Base-by-base conservation (phyloP, 2,888 invertebrate species). In the Scaptomyza flava region DNA sequence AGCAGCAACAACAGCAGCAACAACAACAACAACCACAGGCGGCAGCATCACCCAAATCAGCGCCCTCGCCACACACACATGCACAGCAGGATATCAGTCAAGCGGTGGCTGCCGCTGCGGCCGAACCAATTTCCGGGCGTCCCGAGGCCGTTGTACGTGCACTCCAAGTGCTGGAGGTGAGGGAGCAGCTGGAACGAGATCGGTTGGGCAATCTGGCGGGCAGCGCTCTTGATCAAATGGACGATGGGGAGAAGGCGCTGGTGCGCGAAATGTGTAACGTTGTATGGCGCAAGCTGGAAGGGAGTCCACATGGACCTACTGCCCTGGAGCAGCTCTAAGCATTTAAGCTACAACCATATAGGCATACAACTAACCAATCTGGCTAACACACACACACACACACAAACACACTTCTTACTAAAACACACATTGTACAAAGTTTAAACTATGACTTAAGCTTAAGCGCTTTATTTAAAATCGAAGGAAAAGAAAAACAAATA, bases 191-290 rank as follows among this genome's bases (percentile, higher is more conserved):
- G 72, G 96, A 97, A 91, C 93, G 96, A 77, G 95, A 95, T 91
- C 94, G 94, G 33, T 91, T 94, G 83, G 91, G 91, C n/a, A 89
- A 90, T 75, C 68, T 81, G 47, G 45, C 86, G 14, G 91, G 91
- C 34, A 90, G 86, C 68, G 87, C 90, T 11, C 79, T 90, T 36
- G 92, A 94, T 72, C 96, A 94, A 90, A 94, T 95, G 93, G 96
- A 96, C 87, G 96, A 97, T 81, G 96, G 97, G 14, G 98, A 98
- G 91, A 98, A 97, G 91, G 98, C 98, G 5, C 93, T 98, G 59
- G 97, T 98, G 51, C 94, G 98, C 84, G 98, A 98, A 93, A 98
- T 98, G 98, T 98, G 98, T 93, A 98, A 98, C 93, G 97, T 97
- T 52, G 97, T 97, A 43, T 97, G 97, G 97, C 94, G 97, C 72